phyloP scores from a whole-genome alignment of 2,113 vertebrate genomes.

The Rhynchomys soricoides region DNA sequence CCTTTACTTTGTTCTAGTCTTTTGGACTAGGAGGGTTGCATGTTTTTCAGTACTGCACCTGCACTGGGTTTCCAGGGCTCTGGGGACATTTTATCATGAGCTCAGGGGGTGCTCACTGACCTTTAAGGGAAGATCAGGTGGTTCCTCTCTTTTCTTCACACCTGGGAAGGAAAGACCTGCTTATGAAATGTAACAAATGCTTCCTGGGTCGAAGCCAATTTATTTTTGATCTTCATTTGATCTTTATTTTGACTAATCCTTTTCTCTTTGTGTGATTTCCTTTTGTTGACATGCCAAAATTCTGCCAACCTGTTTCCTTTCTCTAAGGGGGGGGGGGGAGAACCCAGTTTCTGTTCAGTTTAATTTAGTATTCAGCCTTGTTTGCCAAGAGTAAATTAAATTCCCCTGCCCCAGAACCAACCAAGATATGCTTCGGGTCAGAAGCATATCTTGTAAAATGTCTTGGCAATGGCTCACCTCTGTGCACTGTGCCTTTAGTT shows the following conservation, averaged over 20 bases:
- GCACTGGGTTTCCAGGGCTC: conserved; percentile 34
- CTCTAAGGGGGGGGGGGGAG: no score
- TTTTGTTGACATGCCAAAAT: conserved; percentile 89
- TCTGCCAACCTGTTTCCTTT: conserved; percentile 88
- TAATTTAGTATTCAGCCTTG: conserved; percentile 84
- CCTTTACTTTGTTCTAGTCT: background rate
- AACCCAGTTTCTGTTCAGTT: conserved; percentile 87
- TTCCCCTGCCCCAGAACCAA: conserved; percentile 58
- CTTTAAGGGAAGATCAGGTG: conserved; percentile 86
- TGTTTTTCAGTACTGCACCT: background rate
- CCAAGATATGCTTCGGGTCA: conserved; percentile 39
- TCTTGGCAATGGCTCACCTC: conserved; percentile 75
- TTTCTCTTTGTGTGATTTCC: conserved; percentile 86
- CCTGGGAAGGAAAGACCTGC: conserved; percentile 84
- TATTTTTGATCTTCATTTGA: conserved; percentile 88
- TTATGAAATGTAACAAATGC: conserved; percentile 87
- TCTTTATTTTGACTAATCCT: conserved; percentile 90
- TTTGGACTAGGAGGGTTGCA: background rate
- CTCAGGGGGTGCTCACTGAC: conserved; percentile 73
- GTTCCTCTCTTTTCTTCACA: conserved; percentile 84
- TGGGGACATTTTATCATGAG: conserved; percentile 75
- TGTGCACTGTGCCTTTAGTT: conserved; percentile 70
- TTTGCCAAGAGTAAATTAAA: conserved; percentile 86
- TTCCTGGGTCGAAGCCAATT: conserved; percentile 86
- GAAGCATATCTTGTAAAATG: conserved; percentile 81